Evolutionary conservation across 1,140 invertebrate species (phyloP).

Genomic region (Platorchestia sp.): DNA sequence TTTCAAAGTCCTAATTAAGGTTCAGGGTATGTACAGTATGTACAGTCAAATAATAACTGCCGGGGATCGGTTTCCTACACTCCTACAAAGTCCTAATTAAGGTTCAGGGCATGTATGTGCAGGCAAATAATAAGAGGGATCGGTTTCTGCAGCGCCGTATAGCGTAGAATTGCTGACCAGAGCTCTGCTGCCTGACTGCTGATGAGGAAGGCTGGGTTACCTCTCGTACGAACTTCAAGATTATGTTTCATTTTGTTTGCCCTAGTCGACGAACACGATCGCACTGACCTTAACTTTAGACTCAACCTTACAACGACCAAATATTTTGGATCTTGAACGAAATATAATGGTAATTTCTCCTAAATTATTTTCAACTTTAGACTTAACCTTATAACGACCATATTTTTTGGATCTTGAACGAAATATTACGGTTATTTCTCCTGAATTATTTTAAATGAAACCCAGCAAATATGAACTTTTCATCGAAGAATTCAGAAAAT

Average conservation of each 20-base stretch:
- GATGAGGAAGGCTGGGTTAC: not conserved
- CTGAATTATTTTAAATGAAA: too few species aligned
- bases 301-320: not conserved
- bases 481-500: too few species aligned
- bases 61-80: not conserved
- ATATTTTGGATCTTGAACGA: not conserved
- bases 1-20: not conserved
- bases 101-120: not conserved
- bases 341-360: too few species aligned
- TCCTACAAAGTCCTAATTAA: constrained; percentile 11
- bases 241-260: not conserved
- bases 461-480: too few species aligned
- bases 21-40: not conserved
- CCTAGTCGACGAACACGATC: not conserved
- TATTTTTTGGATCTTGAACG: too few species aligned
- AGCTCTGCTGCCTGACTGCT: not conserved
- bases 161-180: not conserved
- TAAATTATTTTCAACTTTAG: too few species aligned
- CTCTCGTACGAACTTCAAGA: not conserved
- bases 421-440: too few species aligned
- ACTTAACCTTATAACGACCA: too few species aligned
- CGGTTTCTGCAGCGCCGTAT: not conserved
- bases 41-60: not conserved
- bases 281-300: not conserved
- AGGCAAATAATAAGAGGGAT: not conserved